phyloP scores from a whole-genome alignment of 2,797 vertebrate species.

The Tarsius wallacei region DNA sequence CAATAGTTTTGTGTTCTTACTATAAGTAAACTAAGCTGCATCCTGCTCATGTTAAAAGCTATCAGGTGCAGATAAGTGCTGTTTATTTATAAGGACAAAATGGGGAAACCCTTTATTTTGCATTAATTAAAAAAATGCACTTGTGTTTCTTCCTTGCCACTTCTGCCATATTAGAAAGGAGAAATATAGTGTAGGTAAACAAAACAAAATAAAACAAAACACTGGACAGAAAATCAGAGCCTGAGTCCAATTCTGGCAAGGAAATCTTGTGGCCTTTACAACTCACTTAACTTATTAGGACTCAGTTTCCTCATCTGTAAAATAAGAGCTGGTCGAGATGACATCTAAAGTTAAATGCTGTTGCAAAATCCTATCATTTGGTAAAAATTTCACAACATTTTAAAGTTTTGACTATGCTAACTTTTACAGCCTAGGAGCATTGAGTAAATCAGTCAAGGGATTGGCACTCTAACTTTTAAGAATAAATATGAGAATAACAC shows the following conservation, averaged over 20 bases:
- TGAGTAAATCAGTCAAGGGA: neutral
- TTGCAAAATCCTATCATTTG: neutral
- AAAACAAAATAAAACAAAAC: neutral
- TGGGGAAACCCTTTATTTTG: neutral
- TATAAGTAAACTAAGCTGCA: neutral
- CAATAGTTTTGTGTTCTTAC: neutral
- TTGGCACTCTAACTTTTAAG: neutral
- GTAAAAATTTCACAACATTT: neutral
- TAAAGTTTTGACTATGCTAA: neutral
- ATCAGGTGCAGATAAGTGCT: neutral
- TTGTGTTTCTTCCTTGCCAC: neutral
- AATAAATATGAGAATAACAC: neutral
- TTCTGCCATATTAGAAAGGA: neutral
- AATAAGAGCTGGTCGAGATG: neutral
- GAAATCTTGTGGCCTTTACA: neutral
- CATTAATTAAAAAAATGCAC: neutral
- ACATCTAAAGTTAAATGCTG: neutral
- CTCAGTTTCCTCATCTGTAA: neutral
- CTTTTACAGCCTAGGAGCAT: neutral
- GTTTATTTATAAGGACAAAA: neutral
- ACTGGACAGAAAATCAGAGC: neutral
- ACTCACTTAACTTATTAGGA: neutral
- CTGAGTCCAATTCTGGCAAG: neutral
- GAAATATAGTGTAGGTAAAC: neutral
- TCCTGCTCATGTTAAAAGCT: neutral